These are phyloP conservation scores for Apodemus agrarius DNA, from an alignment of 2,797 vertebrate genomes.

Conservation along the genomic window DNA sequence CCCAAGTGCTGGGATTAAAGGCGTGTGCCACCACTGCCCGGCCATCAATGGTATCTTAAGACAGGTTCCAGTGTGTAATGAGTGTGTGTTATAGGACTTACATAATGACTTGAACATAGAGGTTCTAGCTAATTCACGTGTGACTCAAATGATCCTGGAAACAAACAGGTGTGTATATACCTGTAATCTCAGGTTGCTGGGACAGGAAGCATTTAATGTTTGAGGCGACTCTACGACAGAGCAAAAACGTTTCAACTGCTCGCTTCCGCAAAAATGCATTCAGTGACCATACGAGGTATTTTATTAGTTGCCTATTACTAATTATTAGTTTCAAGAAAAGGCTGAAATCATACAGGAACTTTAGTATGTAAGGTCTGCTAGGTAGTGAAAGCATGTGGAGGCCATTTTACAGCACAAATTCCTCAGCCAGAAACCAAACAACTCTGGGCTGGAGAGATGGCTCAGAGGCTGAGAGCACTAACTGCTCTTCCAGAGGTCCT, in stretches of 20 bases:
- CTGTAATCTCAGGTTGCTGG: not conserved
- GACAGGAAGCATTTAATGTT: not conserved
- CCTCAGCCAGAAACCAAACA: constrained; percentile 35
- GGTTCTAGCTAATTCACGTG: not conserved
- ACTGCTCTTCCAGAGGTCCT: too few species aligned
- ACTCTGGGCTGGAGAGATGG: not conserved
- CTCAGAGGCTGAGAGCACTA: too few species aligned
- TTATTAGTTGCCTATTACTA: constrained; percentile 5
- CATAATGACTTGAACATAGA: not conserved
- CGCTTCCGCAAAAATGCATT: not conserved
- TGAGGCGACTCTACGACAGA: not conserved
- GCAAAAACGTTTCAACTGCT: not conserved
- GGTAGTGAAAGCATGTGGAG: not conserved
- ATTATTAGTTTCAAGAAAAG: not conserved
- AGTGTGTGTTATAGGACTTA: not conserved
- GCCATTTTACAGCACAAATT: constrained; percentile 15
- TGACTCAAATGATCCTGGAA: not conserved
- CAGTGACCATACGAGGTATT: not conserved
- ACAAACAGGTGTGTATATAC: not conserved
- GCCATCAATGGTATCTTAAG: constrained; percentile 1
- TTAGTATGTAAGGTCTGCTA: constrained; percentile 30
- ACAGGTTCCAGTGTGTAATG: constrained; percentile 39
- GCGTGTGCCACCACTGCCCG: too few species aligned
- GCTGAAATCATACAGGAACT: not conserved
- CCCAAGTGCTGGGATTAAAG: too few species aligned